Conservation (phyloP, 2,888 invertebrate species). For the Tachina lurida region DNA sequence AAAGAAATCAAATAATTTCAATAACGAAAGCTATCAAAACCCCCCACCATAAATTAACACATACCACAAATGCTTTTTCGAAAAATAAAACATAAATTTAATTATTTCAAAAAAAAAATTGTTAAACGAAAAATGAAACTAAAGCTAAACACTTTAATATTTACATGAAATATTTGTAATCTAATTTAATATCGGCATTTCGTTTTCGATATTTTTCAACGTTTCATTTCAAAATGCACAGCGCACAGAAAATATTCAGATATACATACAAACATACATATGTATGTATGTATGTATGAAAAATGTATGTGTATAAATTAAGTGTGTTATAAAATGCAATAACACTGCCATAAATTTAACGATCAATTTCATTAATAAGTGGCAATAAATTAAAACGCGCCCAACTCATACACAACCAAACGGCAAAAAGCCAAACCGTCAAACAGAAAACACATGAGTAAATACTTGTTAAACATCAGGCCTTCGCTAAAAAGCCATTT, state of each 20-base stretch:
- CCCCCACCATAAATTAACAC: conserved; percentile 61
- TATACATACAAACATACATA: conserved; percentile 5
- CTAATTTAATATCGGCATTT: conserved; percentile 28
- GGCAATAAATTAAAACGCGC: conserved; percentile 73
- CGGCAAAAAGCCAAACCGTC: conserved; percentile 57
- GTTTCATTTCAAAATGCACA: conserved; percentile 26
- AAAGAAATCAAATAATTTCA: conserved; percentile 56
- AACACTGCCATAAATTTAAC: conserved; percentile 78
- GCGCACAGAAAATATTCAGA: conserved; percentile 1
- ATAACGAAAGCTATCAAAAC: conserved; percentile 60
- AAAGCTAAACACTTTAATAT: conserved; percentile 51
- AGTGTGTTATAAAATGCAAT: conserved; percentile 74
- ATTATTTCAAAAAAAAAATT: conserved; percentile 43
- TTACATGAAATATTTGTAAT: conserved; percentile 44
- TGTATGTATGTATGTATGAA: not conserved
- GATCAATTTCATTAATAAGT: conserved; percentile 80
- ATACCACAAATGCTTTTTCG: conserved; percentile 57
- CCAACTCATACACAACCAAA: conserved; percentile 68
- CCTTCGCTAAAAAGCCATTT: conserved; percentile 43
- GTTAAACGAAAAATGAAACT: not conserved
- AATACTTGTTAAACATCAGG: conserved; percentile 31
- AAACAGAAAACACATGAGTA: conserved; percentile 31
- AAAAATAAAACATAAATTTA: conserved; percentile 30
- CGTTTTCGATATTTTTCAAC: not conserved
- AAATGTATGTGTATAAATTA: conserved; percentile 70